Base-by-base conservation (phyloP, 1,140 invertebrate species). In the Heliconius eleuchia region DNA sequence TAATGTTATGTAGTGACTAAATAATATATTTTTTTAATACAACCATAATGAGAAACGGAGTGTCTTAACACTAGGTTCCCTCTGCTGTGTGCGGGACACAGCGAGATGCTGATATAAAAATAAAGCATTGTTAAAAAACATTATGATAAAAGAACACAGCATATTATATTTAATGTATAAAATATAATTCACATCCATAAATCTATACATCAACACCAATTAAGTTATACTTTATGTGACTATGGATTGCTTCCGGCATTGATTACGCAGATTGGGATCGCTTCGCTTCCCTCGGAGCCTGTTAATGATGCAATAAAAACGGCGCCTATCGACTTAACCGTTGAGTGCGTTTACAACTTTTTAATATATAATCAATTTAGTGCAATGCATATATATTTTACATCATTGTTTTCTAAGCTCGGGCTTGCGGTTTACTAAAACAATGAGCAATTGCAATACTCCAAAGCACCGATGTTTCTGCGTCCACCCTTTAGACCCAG, bases 301-400 rank as follows among this genome's bases (percentile, higher is more conserved):
- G 91, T 92, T 92, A 93, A 93, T 92, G 91, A 91, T 91, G 92
- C 88, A 88, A 92, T 94, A 92, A 94, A 92, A 90, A 90, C 87
- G 88, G 86, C 87, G 88, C 90, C 92, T 94, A 92, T 93, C 89
- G 90, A 92, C 88, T 92, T 89, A 90, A 86, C 89, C 87, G 89
- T 89, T 89, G 89, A 91, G 87, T 89, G 87, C 87, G 88, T 85
- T 89, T 81, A 80, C 85, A 89, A 66, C 23, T 66, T 66, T 66
- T 66, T 23, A n/a, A 89, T 81, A 57, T 73, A 82, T 79, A 84
- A 87, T 84, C 82, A 81, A 80, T 79, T 82, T 83, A 27, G 73
- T 73, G 34, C 57, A 71, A 86, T 87, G 84, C 89, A 66, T 13
- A 66, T 23, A 46, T 23, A 30, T 13, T 66, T 30, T 66, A 8